Conservation (phyloP, 2,113 vertebrate species). For the Platanista minor region DNA sequence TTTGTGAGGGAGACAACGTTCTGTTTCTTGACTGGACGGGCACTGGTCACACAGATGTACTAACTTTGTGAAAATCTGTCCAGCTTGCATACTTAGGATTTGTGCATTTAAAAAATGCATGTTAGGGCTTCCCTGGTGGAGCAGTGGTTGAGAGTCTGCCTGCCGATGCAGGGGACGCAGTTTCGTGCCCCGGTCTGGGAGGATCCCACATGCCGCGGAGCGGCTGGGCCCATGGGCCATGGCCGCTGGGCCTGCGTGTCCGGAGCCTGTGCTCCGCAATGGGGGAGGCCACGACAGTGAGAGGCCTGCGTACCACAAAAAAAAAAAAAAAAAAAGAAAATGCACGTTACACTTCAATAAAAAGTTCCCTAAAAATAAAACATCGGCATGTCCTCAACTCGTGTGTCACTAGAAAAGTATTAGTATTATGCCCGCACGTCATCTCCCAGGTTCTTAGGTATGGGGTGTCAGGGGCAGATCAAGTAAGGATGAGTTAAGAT, state of each 20-base stretch:
- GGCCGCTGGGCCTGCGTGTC: too few relatives aligned
- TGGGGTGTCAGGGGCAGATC: background rate
- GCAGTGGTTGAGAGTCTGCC: too few relatives aligned
- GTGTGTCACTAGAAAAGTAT: background rate
- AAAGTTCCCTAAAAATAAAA: background rate
- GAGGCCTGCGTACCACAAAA: too few relatives aligned
- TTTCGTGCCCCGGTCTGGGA: too few relatives aligned
- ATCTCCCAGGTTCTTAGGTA: background rate
- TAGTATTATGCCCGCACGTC: background rate
- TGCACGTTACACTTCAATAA: background rate
- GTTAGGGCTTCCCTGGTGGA: background rate
- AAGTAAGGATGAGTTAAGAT: background rate
- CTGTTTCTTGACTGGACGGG: background rate
- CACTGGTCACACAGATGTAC: background rate
- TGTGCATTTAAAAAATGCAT: background rate
- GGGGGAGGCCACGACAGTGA: too few relatives aligned
- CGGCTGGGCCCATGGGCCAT: too few relatives aligned
- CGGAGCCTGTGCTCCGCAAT: too few relatives aligned
- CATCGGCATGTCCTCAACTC: background rate
- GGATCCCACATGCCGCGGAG: too few relatives aligned
- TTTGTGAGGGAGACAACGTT: background rate
- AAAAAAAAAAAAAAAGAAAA: too few relatives aligned
- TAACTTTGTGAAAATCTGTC: background rate
- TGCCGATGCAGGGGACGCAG: too few relatives aligned
- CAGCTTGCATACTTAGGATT: background rate